These are phyloP conservation scores for Pyrgus malvae DNA, from an alignment of 2,888 invertebrate species.

Conservation along the genomic window DNA sequence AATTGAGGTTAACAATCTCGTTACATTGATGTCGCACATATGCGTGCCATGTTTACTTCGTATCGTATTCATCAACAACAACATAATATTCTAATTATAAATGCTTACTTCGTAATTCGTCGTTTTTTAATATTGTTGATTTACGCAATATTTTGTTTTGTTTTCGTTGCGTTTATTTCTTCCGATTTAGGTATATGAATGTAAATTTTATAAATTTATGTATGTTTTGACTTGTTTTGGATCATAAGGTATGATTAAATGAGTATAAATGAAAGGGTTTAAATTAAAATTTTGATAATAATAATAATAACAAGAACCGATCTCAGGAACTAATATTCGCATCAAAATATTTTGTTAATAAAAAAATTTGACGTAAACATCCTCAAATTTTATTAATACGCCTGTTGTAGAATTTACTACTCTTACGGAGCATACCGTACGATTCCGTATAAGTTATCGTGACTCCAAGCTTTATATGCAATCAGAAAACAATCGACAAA, in stretches of 20 bases:
- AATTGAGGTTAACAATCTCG: conserved; percentile 78
- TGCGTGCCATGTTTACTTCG: conserved; percentile 74
- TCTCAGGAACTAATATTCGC: no score
- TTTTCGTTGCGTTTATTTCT: conserved; percentile 13
- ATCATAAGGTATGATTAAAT: neutral
- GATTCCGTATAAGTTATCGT: conserved; percentile 64
- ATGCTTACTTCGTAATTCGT: conserved; percentile 48
- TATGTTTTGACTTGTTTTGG: neutral
- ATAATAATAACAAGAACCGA: no score
- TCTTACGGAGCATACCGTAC: conserved; percentile 51
- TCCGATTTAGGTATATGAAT: neutral
- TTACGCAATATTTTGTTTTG: conserved; percentile 42
- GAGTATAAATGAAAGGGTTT: no score
- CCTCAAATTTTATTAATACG: conserved; percentile 33
- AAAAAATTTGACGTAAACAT: no score
- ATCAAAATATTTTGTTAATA: no score
- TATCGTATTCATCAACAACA: conserved; percentile 65
- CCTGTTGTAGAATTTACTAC: conserved; percentile 71
- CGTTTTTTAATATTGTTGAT: conserved; percentile 44
- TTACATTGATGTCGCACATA: conserved; percentile 75
- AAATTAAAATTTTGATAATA: no score
- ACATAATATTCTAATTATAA: conserved; percentile 49
- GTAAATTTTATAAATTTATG: neutral
- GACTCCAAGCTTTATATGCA: conserved; percentile 59
- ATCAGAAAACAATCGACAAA: conserved; percentile 35